phyloP scores from a whole-genome alignment of 2,888 invertebrate genomes.

The Eupithecia dodoneata region DNA sequence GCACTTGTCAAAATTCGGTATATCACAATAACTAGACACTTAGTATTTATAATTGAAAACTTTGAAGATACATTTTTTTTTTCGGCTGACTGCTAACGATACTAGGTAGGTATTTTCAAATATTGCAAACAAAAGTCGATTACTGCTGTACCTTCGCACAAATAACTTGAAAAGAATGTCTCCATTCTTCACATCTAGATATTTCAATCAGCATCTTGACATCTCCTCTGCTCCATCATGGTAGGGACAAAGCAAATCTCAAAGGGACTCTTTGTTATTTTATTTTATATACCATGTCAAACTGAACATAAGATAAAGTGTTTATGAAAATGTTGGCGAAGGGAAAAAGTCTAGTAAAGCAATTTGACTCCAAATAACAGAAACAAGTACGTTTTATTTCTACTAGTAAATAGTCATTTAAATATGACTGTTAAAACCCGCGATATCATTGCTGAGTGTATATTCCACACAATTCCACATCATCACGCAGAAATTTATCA shows the following conservation, averaged over 20 bases:
- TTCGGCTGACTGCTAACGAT: no score
- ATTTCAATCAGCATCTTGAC: slow-evolving; percentile 19
- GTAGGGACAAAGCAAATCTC: neutral
- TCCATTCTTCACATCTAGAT: slow-evolving; percentile 10
- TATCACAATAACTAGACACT: no score
- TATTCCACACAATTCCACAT: no score
- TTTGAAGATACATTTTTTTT: no score
- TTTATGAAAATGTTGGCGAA: neutral
- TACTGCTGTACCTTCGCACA: neutral
- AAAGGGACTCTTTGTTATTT: neutral
- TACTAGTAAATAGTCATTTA: neutral
- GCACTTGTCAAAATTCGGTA: no score
- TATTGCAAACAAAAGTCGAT: neutral
- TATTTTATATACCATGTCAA: neutral
- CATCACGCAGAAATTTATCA: no score
- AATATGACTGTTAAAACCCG: no score
- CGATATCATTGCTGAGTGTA: no score
- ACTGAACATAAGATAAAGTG: neutral
- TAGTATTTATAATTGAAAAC: no score
- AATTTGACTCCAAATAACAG: neutral
- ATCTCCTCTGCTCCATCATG: slow-evolving; percentile 20
- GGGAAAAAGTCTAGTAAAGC: neutral
- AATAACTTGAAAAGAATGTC: neutral
- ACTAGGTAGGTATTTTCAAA: neutral
- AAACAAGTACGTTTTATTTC: neutral